Evolutionary conservation across 2,113 vertebrate species (phyloP).

Genomic region (Leptocoma aspasia): DNA sequence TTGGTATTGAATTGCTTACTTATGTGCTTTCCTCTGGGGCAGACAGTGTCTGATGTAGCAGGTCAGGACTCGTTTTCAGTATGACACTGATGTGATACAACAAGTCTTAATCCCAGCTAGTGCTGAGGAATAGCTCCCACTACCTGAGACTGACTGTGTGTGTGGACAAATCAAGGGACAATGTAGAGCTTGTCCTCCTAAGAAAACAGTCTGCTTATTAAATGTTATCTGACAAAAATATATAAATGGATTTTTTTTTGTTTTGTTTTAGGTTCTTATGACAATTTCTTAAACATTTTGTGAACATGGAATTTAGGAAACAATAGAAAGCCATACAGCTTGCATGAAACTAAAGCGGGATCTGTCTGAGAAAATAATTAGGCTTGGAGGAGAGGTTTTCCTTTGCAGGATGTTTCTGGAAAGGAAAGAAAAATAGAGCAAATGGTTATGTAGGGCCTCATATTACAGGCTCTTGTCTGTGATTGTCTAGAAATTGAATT

Average conservation of each 20-base stretch:
- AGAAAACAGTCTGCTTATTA: background rate
- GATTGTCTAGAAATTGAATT: conserved; percentile 43
- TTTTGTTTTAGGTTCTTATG: background rate
- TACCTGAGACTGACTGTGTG: background rate
- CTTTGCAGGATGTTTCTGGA: conserved; percentile 31
- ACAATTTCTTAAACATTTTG: background rate
- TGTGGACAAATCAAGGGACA: background rate
- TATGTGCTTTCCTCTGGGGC: background rate
- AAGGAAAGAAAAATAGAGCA: conserved; percentile 40
- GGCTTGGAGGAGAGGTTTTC: conserved; percentile 4
- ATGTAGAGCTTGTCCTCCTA: background rate
- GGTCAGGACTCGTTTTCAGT: background rate
- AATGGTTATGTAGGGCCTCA: background rate
- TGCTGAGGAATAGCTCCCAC: background rate
- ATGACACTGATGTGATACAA: background rate
- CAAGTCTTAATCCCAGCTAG: background rate
- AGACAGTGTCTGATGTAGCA: background rate
- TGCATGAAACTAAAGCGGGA: background rate
- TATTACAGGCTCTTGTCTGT: conserved; percentile 1
- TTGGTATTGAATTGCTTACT: background rate
- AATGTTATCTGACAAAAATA: background rate
- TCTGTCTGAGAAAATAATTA: conserved; percentile 52
- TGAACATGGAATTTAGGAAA: background rate
- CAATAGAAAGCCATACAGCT: background rate
- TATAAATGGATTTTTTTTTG: background rate